Percentiles rank a stretch among this genome's conserved stretches.
Conservation (phyloP, 2,113 vertebrate genomes). For the Pica pica region DNA sequence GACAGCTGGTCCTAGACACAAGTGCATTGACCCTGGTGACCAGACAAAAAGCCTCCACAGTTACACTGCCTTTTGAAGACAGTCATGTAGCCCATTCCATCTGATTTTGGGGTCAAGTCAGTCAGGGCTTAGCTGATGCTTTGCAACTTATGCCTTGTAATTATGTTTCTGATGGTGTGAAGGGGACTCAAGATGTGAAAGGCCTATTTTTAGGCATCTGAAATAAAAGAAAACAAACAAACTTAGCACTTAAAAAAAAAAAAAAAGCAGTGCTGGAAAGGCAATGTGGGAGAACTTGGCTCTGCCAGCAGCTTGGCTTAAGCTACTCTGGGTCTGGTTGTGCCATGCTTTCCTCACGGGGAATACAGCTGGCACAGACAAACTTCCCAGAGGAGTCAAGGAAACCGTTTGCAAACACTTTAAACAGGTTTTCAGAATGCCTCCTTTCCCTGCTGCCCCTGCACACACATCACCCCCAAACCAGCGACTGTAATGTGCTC, state of each 20-base stretch:
- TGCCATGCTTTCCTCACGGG: not conserved
- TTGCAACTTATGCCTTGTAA: not conserved
- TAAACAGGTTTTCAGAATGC: not conserved
- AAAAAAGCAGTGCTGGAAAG: not conserved
- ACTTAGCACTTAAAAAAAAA: not conserved
- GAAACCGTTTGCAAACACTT: conserved; percentile 4
- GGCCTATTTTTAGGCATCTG: not conserved
- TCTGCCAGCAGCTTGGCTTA: not conserved
- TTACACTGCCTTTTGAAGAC: not conserved
- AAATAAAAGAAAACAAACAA: conserved; percentile 23
- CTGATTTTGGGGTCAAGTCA: not conserved
- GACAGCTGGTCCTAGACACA: not conserved
- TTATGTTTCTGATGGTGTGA: not conserved
- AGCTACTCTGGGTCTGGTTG: not conserved
- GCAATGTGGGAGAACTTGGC: not conserved
- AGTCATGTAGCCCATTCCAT: not conserved
- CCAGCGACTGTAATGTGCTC: accelerated
- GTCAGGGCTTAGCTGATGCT: not conserved
- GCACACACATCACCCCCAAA: not conserved
- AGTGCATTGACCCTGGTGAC: not conserved
- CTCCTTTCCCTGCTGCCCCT: not conserved
- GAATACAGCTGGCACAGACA: not conserved
- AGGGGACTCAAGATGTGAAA: not conserved
- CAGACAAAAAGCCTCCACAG: not conserved
- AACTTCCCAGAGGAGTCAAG: not conserved